Base-by-base conservation (phyloP, 1,140 invertebrate species). In the Drosophila parabipectinata region DNA sequence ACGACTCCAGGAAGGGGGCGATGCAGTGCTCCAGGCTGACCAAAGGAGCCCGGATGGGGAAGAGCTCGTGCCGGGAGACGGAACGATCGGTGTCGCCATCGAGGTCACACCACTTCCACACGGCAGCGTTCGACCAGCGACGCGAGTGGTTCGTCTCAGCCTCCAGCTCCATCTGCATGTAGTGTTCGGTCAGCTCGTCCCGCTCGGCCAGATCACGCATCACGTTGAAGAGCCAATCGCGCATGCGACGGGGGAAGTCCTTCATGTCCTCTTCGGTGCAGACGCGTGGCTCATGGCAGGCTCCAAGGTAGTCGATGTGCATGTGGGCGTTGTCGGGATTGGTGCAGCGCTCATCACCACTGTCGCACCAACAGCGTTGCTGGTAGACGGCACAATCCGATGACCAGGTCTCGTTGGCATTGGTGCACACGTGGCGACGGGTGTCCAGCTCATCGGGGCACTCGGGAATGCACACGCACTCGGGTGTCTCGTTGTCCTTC, bases 31-130 rank as follows among this genome's bases (percentile, higher is more conserved):
- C 98, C 90, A 99, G 94, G 14, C 97, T 95, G 94, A 98, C 95
- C 32, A 99, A 93, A 0, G 97, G 97, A 32, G 98, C 98, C 45
- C 96, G 94, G 81, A 99, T 98, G 12, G 98, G 98, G 93, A 99
- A 98, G 56, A 99, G 93, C 92, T 99, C 98, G 93, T 98, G 98
- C 37, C 97, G 95, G 4, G 97, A 98, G 3, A 98, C 97, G 63
- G 95, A 94, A 47, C 91, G 91, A 92, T 98, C 97, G 79, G 97
- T 96, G 92, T 97, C 94, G 14, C 95, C 96, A 92, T 98, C 98
- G 47, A 99, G 93, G 91, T 99, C 98, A 90, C 98, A 98, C 96
- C 97, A 99, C 91, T 99, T 99, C 98, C 98, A 99, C 57, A 99
- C 95, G 34, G 98, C 97, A 10, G 98, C 97, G 91, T 97, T 97